These are phyloP conservation scores for Thalpophila matura DNA, from an alignment of 2,888 invertebrate genomes.

Conservation along the genomic window DNA sequence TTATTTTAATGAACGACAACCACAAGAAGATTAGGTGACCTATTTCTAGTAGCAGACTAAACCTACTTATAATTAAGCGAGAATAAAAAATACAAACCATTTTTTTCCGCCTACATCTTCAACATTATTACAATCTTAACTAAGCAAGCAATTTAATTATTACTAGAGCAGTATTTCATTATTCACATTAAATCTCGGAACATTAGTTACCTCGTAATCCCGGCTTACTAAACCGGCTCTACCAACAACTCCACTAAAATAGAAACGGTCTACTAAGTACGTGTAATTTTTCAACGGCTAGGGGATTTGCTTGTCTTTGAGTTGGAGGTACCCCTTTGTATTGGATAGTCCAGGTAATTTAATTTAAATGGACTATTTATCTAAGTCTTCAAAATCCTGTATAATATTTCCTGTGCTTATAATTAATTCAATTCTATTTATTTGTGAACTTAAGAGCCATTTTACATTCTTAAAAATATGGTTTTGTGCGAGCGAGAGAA, in stretches of 20 bases:
- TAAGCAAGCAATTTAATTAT: slow-evolving; percentile 52
- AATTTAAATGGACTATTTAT: no score
- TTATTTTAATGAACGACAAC: no score
- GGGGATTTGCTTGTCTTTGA: slow-evolving; percentile 7
- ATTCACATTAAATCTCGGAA: slow-evolving; percentile 54
- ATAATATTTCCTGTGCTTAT: no score
- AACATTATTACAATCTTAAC: slow-evolving; percentile 32
- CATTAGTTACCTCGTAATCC: slow-evolving; percentile 57
- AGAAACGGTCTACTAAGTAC: slow-evolving; percentile 39
- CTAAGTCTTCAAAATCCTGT: no score
- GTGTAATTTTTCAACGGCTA: slow-evolving; percentile 42
- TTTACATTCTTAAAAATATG: no score
- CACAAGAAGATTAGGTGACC: no score
- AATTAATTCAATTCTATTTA: no score
- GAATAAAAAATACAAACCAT: neutral
- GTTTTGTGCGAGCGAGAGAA: no score
- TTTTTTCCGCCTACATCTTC: slow-evolving; percentile 9
- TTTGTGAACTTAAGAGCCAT: no score
- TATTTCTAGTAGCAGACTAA: no score
- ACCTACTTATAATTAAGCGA: no score
- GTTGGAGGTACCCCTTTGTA: slow-evolving; percentile 7
- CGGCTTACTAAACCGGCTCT: slow-evolving; percentile 31
- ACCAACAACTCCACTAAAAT: slow-evolving; percentile 42
- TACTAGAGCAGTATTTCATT: slow-evolving; percentile 43
- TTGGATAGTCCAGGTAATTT: slow-evolving; percentile 5